A percentile compares a stretch with the other conserved stretches of the same genome.
Conservation (phyloP, 1,140 invertebrate species). For the Acromyrmex echinatior region DNA sequence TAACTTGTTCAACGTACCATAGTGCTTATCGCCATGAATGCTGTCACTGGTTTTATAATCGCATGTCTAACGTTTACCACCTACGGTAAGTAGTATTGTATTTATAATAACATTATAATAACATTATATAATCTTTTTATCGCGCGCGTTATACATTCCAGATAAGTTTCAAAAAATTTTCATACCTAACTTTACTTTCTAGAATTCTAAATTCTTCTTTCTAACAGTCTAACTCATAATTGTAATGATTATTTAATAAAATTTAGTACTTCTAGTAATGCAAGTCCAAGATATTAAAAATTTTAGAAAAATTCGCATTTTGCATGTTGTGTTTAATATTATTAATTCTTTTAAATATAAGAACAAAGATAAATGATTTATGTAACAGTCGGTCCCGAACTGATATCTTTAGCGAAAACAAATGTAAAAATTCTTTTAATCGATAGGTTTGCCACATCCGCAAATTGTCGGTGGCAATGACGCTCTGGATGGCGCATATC, state of each 20-base stretch:
- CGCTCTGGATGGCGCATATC: conserved; percentile 80
- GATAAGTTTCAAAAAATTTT: background rate
- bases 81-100: background rate
- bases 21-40: conserved; percentile 35
- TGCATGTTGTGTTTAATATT: background rate
- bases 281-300: background rate
- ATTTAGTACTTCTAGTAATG: background rate
- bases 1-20: background rate
- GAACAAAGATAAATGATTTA: background rate
- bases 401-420: background rate
- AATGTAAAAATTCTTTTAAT: conserved; percentile 24
- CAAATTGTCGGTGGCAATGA: conserved; percentile 71
- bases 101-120: background rate
- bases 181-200: background rate
- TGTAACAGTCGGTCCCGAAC: background rate
- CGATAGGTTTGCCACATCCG: background rate
- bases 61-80: background rate
- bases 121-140: background rate
- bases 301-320: background rate
- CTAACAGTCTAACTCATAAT: background rate
- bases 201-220: background rate
- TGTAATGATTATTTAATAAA: background rate
- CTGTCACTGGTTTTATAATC: conserved; percentile 2
- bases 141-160: background rate
- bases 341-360: background rate